A percentile compares a stretch with the other conserved stretches of the same genome.
These are phyloP conservation scores for Cinclus mexicanus DNA, from an alignment of 2,113 vertebrate species.

Conservation along the genomic window DNA sequence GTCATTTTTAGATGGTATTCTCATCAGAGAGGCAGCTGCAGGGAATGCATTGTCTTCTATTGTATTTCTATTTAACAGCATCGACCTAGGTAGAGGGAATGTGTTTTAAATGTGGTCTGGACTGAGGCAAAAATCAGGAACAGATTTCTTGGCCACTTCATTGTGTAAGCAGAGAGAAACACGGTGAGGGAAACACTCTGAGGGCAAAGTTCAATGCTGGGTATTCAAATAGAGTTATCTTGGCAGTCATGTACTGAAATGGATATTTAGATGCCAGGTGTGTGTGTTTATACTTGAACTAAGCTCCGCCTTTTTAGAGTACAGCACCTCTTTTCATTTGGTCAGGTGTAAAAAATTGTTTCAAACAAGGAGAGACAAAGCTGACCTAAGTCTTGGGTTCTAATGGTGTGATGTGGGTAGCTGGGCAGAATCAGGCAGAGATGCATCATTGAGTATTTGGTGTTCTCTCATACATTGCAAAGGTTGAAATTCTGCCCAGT, in stretches of 20 bases:
- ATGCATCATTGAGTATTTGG: neutral
- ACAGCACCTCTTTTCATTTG: neutral
- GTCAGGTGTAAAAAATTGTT: neutral
- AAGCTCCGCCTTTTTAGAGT: neutral
- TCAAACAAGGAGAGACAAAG: neutral
- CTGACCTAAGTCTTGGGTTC: neutral
- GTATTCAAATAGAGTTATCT: neutral
- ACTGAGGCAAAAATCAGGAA: neutral
- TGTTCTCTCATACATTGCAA: neutral
- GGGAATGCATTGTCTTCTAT: neutral
- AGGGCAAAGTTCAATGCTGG: neutral
- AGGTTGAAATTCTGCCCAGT: neutral
- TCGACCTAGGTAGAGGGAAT: neutral
- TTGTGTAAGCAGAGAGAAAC: neutral
- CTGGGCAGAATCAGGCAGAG: neutral
- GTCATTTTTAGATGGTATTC: neutral
- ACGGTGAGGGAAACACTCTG: neutral
- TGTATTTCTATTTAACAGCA: neutral
- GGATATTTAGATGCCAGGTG: neutral
- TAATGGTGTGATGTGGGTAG: neutral
- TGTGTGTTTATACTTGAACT: neutral
- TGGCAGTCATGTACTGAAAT: neutral
- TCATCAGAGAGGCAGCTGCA: neutral
- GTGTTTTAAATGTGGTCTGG: neutral
- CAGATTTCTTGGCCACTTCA: neutral